Evolutionary conservation across 2,888 invertebrate genomes (phyloP).

Genomic region (Busseola fusca): DNA sequence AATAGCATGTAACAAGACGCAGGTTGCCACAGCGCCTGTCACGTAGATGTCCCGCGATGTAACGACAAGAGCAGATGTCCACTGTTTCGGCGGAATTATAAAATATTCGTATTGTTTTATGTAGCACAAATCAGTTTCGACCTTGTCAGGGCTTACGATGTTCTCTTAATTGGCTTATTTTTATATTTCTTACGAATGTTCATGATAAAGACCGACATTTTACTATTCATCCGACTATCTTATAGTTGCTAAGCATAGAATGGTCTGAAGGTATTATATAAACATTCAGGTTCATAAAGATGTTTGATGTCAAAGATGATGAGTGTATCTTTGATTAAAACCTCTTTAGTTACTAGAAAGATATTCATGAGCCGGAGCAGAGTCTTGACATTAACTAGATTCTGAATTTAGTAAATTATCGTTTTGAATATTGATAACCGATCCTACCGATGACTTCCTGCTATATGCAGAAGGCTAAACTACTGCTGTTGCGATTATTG

Average conservation of each 20-base stretch:
- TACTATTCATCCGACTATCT: slow-evolving; percentile 15
- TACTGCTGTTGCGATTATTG: background rate
- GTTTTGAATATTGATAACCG: background rate
- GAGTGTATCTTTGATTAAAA: background rate
- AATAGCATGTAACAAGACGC: slow-evolving; percentile 51
- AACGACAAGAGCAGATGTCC: slow-evolving; percentile 83
- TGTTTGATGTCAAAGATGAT: background rate
- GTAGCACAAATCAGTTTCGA: slow-evolving; percentile 69
- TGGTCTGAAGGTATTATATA: too few species aligned
- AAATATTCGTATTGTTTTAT: slow-evolving; percentile 74
- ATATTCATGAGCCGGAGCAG: background rate
- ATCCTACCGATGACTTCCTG: background rate
- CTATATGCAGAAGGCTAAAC: background rate
- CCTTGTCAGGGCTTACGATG: slow-evolving; percentile 74
- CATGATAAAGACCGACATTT: slow-evolving; percentile 20
- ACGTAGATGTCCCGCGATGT: slow-evolving; percentile 78
- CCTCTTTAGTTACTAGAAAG: background rate
- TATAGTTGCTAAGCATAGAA: background rate
- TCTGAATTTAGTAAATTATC: background rate
- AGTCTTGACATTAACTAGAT: background rate
- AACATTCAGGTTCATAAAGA: background rate
- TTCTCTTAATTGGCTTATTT: slow-evolving; percentile 70
- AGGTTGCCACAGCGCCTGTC: slow-evolving; percentile 70
- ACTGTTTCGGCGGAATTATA: slow-evolving; percentile 72
- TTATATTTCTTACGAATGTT: slow-evolving; percentile 44